Evolutionary conservation across 2,113 vertebrate genomes (phyloP).

Genomic region (Ellobius talpinus): DNA sequence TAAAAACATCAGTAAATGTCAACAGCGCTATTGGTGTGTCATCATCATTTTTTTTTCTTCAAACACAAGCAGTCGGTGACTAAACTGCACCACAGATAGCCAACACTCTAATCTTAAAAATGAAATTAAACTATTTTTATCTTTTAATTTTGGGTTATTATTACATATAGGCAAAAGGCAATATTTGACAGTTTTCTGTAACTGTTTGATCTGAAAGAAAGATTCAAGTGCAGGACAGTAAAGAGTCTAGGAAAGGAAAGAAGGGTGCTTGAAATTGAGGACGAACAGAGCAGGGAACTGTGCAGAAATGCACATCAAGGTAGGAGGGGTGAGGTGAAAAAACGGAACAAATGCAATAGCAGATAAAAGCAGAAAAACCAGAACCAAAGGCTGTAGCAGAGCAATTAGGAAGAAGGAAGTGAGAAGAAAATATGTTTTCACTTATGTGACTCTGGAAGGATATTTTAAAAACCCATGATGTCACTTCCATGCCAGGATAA

Average conservation of each 20-base stretch:
- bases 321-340: neutral
- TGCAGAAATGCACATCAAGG: slow-evolving; percentile 71
- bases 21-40: neutral
- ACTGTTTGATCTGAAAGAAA: slow-evolving; percentile 34
- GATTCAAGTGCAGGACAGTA: neutral
- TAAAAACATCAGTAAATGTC: slow-evolving; percentile 45
- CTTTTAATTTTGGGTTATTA: neutral
- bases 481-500: slow-evolving; percentile 72
- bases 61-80: neutral
- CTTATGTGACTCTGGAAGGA: slow-evolving; percentile 65
- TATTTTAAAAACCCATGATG: slow-evolving; percentile 68
- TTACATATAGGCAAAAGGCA: slow-evolving; percentile 2
- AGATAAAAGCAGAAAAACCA: slow-evolving; percentile 66
- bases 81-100: neutral
- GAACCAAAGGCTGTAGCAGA: slow-evolving; percentile 33
- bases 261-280: slow-evolving; percentile 69
- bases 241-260: slow-evolving; percentile 49
- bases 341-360: slow-evolving; percentile 61
- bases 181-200: slow-evolving; percentile 56
- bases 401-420: slow-evolving; percentile 58
- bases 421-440: slow-evolving; percentile 76
- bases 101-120: slow-evolving; percentile 14
- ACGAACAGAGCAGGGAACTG: slow-evolving; percentile 29
- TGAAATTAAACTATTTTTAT: slow-evolving; percentile 26
- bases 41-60: neutral